Evolutionary conservation across 2,113 vertebrate species (phyloP).

Genomic region (Formicarius rufipectus): DNA sequence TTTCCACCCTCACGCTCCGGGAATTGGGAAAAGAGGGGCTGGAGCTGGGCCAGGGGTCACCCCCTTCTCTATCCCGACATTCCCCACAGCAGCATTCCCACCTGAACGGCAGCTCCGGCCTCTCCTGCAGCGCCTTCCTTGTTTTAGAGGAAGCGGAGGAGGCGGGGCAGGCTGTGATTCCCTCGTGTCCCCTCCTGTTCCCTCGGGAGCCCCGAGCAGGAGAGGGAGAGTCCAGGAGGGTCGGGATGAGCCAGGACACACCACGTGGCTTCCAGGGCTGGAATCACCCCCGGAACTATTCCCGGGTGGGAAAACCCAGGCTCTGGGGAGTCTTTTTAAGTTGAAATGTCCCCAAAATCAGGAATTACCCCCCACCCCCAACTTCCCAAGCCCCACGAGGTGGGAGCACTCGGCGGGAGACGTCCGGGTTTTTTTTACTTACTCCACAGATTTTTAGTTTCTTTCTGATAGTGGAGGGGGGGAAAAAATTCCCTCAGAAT

Average conservation of each 20-base stretch:
- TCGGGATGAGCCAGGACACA: neutral
- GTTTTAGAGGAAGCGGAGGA: slow-evolving; percentile 76
- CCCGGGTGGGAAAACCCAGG: slow-evolving; percentile 5
- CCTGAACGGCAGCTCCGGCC: neutral
- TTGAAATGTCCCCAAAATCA: neutral
- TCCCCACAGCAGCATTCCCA: slow-evolving; percentile 21
- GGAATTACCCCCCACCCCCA: neutral
- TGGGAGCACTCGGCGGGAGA: slow-evolving; percentile 35
- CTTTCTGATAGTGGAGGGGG: slow-evolving; percentile 66
- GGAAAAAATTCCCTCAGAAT: neutral
- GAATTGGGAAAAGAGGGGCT: neutral
- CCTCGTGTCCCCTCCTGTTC: neutral
- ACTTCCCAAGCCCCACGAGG: neutral
- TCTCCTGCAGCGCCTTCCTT: slow-evolving; percentile 68
- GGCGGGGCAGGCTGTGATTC: neutral
- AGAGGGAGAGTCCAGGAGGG: neutral
- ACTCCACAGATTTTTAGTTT: slow-evolving; percentile 78
- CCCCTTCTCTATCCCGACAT: neutral
- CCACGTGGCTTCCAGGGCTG: neutral
- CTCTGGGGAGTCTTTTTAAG: slow-evolving; percentile 65
- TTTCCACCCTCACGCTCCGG: neutral
- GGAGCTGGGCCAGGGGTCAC: neutral
- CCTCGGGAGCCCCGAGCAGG: neutral
- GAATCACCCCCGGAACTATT: neutral
- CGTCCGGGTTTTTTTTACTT: slow-evolving; percentile 72